Evolutionary conservation across 2,797 vertebrate genomes (phyloP), one percentile per base, ranked within the genome.

Genomic region (Eulemur coronatus): DNA sequence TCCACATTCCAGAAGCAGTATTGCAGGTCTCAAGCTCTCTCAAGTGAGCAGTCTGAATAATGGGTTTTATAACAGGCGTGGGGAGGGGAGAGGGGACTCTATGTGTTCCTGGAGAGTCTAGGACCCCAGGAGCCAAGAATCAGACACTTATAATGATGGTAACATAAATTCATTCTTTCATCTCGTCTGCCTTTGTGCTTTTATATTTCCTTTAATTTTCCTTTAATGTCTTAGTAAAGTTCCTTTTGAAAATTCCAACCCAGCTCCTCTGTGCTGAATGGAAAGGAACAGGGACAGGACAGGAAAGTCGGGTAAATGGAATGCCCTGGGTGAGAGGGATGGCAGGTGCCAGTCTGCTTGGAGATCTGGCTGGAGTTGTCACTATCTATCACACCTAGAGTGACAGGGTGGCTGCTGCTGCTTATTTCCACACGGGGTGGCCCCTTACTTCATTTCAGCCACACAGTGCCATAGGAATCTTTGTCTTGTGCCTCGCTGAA

Each of bases 151-250:
- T 41, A 82, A 17, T 33, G 94, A 97, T 18, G 52, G 61, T 70
- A 73, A 38, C 43, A 81, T 48, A 76, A 79, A 86, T 50, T 81
- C 1, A 0, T 33, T 87, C 89, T 97, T 97, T 97, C 55, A 95
- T 97, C 87, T 91, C 48, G 76, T 61, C 84, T n/a, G 30, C n/a
- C 87, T 65, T 81, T 55, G 61, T 30, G 13, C 92, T 96, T 95
- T 94, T 70, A 82, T 13, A 72, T 75, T 67, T 91, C 89, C 84
- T 95, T 96, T 94, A 63, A 97, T 97, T 97, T 96, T 30, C 78
- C 89, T 97, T 97, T 97, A 94, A 96, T 96, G 97, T 95, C 94
- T 95, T 80, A 20, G 82, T 91, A 94, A 96, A 96, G 63, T 76
- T 84, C 41, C 95, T 90, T 98, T 95, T 92, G 94, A 96, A 97